phyloP scores from a whole-genome alignment of 1,140 invertebrate genomes.

The Hirudo medicinalis region DNA sequence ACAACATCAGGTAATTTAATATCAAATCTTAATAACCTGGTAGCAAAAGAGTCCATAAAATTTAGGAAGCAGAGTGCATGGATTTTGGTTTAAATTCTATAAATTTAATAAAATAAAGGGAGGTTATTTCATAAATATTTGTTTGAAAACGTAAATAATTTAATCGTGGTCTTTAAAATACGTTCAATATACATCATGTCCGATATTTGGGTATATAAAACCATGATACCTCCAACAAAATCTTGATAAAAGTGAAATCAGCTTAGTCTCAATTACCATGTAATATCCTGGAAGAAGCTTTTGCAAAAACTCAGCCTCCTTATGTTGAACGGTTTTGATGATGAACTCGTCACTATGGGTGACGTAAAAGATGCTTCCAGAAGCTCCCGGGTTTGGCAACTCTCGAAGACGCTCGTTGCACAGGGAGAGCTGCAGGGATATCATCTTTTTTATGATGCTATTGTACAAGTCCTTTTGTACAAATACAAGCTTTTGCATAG shows the following conservation, averaged over 20 bases:
- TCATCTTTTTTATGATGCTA: too few species aligned
- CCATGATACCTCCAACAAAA: not conserved
- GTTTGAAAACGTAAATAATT: not conserved
- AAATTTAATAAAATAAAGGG: conserved; percentile 24
- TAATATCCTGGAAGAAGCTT: conserved; percentile 92
- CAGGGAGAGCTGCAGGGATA: conserved; percentile 51
- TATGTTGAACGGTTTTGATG: conserved; percentile 98
- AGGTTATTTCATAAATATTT: not conserved
- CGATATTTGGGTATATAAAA: not conserved
- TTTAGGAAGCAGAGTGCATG: conserved; percentile 89
- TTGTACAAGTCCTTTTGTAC: too few species aligned
- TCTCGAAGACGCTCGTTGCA: conserved; percentile 82
- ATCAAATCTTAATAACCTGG: conserved; percentile 43
- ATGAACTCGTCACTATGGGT: conserved; percentile 98
- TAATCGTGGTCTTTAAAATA: not conserved
- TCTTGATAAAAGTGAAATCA: not conserved
- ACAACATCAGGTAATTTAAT: not conserved
- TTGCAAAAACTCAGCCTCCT: conserved; percentile 97
- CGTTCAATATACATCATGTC: not conserved
- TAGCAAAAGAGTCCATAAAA: conserved; percentile 99
- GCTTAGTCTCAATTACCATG: conserved; percentile 46
- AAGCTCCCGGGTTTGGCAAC: conserved; percentile 94
- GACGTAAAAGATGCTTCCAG: conserved; percentile 97
- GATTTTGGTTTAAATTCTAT: conserved; percentile 86
- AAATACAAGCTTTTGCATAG: too few species aligned